Base-by-base conservation (phyloP, 2,113 vertebrate genomes). In the Terrapene triunguis region DNA sequence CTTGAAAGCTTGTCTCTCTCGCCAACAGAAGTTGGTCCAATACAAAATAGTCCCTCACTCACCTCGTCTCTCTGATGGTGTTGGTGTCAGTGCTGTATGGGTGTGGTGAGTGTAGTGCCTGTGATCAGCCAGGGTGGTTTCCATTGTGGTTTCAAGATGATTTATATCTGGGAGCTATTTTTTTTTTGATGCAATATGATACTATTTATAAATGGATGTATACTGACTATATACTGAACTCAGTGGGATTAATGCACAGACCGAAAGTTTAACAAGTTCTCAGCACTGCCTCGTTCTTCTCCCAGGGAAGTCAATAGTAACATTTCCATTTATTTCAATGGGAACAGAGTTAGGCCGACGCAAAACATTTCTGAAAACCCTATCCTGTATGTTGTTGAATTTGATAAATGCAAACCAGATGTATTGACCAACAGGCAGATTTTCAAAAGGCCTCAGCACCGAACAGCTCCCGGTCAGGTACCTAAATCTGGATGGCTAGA, bases 141-240 rank as follows among this genome's bases (percentile, higher is more conserved):
- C 74, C 53, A 85, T 87, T 94, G 50, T 2, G 4, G 2, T 1
- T 90, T 83, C 57, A 21, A 89, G 91, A 42, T 11, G 1, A 27
- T 87, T 84, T 93, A 14, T 59, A 4, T 51, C 25, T 48, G 85
- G 42, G 4, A 4, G 25, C 8, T 81, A 48, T 4, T 27, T 79
- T 0, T 10, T 42, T 42, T 74, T 21, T 42, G 65, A 22, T 10
- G n/a, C 17, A 72, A 22, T 42, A 5, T 74, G 72, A 38, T n/a
- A 21, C 7, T 93, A 95, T 96, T 96, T 97, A 95, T 95, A 96
- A 95, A 96, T 84, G 10, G 29, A 92, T 53, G 51, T 53, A 53
- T 21, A 84, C 17, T 89, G 89, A 89, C 79, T 97, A 95, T 90
- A 96, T 59, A 84, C 83, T 22, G 59, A 93, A 90, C 22, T 11